Percentiles rank a stretch among this genome's conserved stretches.
phyloP scores from a whole-genome alignment of 2,797 vertebrate genomes.

The Pseudocheirus occidentalis region DNA sequence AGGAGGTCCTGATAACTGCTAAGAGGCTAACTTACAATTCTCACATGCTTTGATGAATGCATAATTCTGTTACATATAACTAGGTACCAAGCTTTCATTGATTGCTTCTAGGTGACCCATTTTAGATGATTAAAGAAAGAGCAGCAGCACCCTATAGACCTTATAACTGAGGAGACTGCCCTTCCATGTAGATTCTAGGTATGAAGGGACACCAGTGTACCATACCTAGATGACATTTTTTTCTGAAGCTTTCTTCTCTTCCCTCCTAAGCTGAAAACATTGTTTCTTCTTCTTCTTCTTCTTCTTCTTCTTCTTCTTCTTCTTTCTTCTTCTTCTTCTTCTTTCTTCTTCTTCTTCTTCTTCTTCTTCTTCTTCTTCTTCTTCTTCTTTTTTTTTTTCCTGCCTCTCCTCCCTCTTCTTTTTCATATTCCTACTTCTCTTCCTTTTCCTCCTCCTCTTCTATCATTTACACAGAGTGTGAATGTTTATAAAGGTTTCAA shows the following conservation, averaged over 20 bases:
- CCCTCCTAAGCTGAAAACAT: constrained; percentile 10
- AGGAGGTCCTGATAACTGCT: neutral
- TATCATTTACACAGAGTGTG: neutral
- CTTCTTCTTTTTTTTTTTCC: neutral
- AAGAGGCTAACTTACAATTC: neutral
- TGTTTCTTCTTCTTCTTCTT: neutral
- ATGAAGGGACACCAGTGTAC: neutral
- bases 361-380: no score
- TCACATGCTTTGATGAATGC: neutral
- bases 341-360: neutral
- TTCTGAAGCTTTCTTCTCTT: neutral
- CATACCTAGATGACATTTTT: neutral
- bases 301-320: neutral
- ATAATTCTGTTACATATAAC: neutral
- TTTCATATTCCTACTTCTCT: neutral
- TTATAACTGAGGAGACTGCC: neutral
- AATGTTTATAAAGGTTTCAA: neutral
- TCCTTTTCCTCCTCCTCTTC: neutral
- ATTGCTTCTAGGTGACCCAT: constrained; percentile 30
- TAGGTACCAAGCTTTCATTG: neutral
- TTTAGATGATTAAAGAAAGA: neutral
- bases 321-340: neutral
- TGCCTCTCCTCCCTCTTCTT: constrained; percentile 1
- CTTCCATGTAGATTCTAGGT: neutral
- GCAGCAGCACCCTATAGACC: neutral